Conservation (phyloP, 35 echinoderm and acorn worm genomes). For the Lytechinus pictus region DNA sequence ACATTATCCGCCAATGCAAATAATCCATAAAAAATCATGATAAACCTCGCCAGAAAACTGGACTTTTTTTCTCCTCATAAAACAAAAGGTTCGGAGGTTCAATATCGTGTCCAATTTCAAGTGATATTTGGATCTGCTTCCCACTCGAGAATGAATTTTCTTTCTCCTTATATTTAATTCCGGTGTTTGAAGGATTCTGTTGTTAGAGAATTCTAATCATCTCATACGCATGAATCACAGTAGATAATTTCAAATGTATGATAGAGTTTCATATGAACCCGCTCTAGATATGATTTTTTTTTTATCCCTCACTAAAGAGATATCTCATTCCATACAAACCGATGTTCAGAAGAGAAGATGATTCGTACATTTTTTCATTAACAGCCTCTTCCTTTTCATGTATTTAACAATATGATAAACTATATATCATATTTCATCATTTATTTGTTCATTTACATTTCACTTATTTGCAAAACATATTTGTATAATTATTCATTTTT, state of each 20-base stretch:
- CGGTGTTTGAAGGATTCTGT: background rate
- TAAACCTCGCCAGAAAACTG: background rate
- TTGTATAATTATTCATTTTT: too few species aligned
- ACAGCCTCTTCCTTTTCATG: too few species aligned
- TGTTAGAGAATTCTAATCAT: background rate
- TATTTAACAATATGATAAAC: too few species aligned
- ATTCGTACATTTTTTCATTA: too few species aligned
- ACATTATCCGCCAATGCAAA: background rate
- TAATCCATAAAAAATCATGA: background rate
- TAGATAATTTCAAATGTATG: background rate
- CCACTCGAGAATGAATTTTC: background rate
- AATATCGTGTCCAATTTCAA: background rate
- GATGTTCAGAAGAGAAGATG: too few species aligned
- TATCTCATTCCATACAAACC: too few species aligned
- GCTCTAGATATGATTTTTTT: background rate
- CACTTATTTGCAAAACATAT: too few species aligned
- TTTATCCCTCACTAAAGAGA: too few species aligned
- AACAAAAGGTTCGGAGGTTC: background rate
- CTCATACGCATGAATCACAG: background rate
- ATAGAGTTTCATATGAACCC: background rate
- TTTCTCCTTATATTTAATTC: background rate
- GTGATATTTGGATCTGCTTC: background rate
- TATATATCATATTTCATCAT: too few species aligned
- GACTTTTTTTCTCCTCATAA: background rate
- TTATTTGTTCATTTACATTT: too few species aligned